These are phyloP conservation scores for Odontesthes bonariensis DNA, from an alignment of 2,113 vertebrate species.

Conservation along the genomic window DNA sequence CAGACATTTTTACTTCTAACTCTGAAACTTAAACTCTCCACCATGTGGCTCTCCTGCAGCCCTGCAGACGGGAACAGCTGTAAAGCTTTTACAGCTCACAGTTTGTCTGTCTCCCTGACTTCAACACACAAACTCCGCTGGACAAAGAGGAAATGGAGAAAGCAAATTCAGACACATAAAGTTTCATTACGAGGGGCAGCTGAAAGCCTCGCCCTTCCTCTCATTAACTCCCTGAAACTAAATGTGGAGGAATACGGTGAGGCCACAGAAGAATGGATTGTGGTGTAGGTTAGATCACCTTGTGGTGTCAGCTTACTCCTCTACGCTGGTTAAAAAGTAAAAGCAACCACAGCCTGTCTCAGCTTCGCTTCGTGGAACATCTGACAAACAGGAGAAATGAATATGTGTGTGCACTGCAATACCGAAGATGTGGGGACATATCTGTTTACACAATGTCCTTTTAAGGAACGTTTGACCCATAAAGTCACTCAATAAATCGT, in stretches of 20 bases:
- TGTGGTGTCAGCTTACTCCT: neutral
- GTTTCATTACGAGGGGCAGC: too few species aligned
- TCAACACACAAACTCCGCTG: neutral
- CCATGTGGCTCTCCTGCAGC: neutral
- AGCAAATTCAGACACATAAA: too few species aligned
- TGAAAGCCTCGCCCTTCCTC: neutral
- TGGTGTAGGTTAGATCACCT: neutral
- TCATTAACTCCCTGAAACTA: neutral
- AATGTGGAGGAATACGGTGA: neutral
- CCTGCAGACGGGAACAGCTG: neutral
- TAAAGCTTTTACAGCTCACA: conserved; percentile 43
- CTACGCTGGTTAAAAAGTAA: conserved; percentile 18
- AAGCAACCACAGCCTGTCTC: conserved; percentile 16
- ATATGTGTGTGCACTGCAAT: neutral
- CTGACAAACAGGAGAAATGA: conserved; percentile 5
- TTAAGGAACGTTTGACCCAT: neutral
- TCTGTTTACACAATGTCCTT: neutral
- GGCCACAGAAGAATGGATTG: neutral
- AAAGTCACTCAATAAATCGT: neutral
- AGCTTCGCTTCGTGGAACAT: neutral
- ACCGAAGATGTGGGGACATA: too few species aligned
- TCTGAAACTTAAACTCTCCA: conserved; percentile 18
- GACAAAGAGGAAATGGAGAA: too few species aligned
- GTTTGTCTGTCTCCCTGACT: conserved; percentile 54
- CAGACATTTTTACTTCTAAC: neutral